phyloP scores from a whole-genome alignment of 35 echinoderm and acorn worm genomes.

The Amphiura filiformis region DNA sequence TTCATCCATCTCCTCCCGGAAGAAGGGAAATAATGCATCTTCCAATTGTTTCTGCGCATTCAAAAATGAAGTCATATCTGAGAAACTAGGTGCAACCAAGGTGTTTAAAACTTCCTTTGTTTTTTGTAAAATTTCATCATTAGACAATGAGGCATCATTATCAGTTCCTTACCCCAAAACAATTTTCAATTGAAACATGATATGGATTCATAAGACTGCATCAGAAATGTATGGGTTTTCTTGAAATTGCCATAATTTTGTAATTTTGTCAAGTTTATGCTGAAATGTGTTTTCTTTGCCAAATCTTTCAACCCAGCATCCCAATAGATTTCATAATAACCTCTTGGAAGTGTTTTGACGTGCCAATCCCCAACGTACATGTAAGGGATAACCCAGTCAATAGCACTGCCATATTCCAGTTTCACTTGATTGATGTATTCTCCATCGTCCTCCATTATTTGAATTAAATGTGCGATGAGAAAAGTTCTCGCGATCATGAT shows the following conservation, averaged over 20 bases:
- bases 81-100: not conserved
- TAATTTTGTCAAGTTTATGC: not conserved
- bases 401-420: conserved; percentile 55
- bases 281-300: conserved; percentile 26
- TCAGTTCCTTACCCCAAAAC: conserved; percentile 9
- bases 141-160: not conserved
- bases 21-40: not conserved
- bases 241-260: conserved; percentile 27
- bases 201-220: conserved; percentile 58
- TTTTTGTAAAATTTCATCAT: not conserved
- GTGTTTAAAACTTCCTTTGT: too few relatives aligned
- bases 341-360: conserved; percentile 55
- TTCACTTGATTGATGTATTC: conserved; percentile 36
- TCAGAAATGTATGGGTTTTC: conserved; percentile 46
- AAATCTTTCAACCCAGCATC: conserved; percentile 60
- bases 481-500: too few relatives aligned
- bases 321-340: conserved; percentile 59
- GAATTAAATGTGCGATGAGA: too few relatives aligned
- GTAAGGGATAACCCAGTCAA: conserved; percentile 66
- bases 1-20: not conserved
- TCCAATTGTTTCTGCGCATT: not conserved
- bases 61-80: not conserved
- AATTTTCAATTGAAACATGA: conserved; percentile 2
- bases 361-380: conserved; percentile 77
- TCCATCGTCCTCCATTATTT: too few relatives aligned